phyloP scores from a whole-genome alignment of 2,113 vertebrate genomes.

The Synodontis membranacea region DNA sequence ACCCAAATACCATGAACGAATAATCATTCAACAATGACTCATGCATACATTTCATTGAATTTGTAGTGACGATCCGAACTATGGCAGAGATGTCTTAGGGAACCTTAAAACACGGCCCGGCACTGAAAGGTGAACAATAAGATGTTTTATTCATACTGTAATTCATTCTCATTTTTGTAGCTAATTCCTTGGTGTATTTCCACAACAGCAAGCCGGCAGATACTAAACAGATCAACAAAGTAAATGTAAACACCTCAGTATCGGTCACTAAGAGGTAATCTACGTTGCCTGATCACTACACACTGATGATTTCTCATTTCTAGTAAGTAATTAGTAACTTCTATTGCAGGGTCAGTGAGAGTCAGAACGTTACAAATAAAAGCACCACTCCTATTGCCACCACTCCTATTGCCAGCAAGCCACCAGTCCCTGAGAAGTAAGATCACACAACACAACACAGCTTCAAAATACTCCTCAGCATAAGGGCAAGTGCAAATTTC shows the following conservation, averaged over 20 bases:
- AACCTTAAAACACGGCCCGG: slow-evolving; percentile 37
- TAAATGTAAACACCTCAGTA: neutral
- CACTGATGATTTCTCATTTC: neutral
- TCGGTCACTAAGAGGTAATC: neutral
- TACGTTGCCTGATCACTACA: neutral
- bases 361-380: neutral
- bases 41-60: slow-evolving; percentile 51
- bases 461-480: neutral
- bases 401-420: slow-evolving; percentile 21
- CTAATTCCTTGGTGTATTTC: neutral
- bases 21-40: neutral
- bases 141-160: neutral
- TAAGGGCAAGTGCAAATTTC: neutral
- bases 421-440: slow-evolving; percentile 45
- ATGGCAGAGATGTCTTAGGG: slow-evolving; percentile 66
- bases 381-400: neutral
- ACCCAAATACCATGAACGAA: neutral
- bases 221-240: neutral
- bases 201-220: neutral
- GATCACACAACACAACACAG: neutral
- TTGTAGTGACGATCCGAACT: slow-evolving; percentile 78
- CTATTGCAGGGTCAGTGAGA: neutral
- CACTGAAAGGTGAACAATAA: slow-evolving; percentile 41
- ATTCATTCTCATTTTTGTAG: neutral
- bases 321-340: neutral